These are phyloP conservation scores for Caenorhabditis elegans DNA, from an alignment of 1,140 invertebrate species.

Conservation along the genomic window DNA sequence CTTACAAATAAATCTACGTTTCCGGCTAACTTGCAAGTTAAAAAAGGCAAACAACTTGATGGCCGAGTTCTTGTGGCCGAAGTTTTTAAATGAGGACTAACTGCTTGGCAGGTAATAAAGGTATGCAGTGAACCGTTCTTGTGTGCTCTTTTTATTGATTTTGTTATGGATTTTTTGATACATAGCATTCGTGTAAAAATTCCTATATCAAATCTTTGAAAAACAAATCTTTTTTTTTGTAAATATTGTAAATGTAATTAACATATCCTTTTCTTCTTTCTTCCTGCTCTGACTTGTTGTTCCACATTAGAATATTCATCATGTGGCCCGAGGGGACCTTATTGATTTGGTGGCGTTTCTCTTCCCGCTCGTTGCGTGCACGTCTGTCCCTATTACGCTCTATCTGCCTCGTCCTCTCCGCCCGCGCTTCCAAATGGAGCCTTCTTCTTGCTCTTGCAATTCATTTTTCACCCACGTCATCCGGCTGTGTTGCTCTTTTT, in stretches of 20 bases:
- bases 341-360: slow-evolving; percentile 6
- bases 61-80: not conserved
- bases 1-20: no score
- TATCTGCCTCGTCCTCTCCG: not conserved
- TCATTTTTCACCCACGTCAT: slow-evolving; percentile 14
- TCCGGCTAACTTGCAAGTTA: not conserved
- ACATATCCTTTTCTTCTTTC: not conserved
- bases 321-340: slow-evolving; percentile 12
- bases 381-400: slow-evolving; percentile 5
- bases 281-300: not conserved
- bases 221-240: no score
- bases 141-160: not conserved
- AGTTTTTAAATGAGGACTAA: not conserved
- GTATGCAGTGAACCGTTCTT: not conserved
- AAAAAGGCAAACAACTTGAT: not conserved
- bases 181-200: no score
- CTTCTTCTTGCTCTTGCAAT: not conserved
- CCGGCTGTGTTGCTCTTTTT: not conserved
- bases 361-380: not conserved
- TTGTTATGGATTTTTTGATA: not conserved
- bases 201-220: no score
- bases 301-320: slow-evolving; percentile 20
- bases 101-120: not conserved
- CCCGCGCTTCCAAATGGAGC: not conserved
- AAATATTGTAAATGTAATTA: not conserved